Base-by-base conservation (phyloP, 2,888 invertebrate genomes). In the Pantelozetes paolii region DNA sequence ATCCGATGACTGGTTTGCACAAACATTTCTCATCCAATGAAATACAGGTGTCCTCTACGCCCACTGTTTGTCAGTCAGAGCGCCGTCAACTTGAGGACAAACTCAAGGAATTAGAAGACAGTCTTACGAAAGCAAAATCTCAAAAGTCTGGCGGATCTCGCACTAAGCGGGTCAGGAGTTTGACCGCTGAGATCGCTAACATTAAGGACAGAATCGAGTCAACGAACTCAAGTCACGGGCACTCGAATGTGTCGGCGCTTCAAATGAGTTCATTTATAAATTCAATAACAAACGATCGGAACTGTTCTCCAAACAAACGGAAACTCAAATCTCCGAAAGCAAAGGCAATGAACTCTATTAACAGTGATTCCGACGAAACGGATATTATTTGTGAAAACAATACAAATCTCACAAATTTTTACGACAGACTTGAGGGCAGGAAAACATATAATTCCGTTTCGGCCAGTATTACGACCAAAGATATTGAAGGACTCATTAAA, bases 1-100 rank as follows among this genome's bases (percentile, higher is more conserved):
- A 74, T 50, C 6, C 59, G 32, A 54, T n/a, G n/a, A 57, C 72
- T 64, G 75, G 75, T 18, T 40, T 75, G 18, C 75, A 72, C 73
- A 13, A 30, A 62, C 28, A n/a, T 13, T 28, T 57, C 11, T 28
- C 57, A 11, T 5, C 26, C 13, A n/a, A 71, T 32, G 71, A 71
- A 13, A 23, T 57, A 3, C 57, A 57, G 13, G 26, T 57, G 13
- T 57, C 26, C 5, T 57, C 70, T 8, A 30, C 20, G 23, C 15
- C n/a, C 13, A 3, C 15, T 11, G 3, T 6, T 20, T 26, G 18
- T 42, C 36, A 40, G 8, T 48, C 45, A 13, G 71, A 71, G 28
- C 20, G 26, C 54, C 2, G 23, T 9, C 71, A 45, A 71, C 59
- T 72, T 6, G 36, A 32, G 11, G 59, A 3, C 2, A 30, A 32